Percentiles rank a stretch among this genome's conserved stretches.
phyloP scores from a whole-genome alignment of 2,113 vertebrate species.

The Chloropsis hardwickii region DNA sequence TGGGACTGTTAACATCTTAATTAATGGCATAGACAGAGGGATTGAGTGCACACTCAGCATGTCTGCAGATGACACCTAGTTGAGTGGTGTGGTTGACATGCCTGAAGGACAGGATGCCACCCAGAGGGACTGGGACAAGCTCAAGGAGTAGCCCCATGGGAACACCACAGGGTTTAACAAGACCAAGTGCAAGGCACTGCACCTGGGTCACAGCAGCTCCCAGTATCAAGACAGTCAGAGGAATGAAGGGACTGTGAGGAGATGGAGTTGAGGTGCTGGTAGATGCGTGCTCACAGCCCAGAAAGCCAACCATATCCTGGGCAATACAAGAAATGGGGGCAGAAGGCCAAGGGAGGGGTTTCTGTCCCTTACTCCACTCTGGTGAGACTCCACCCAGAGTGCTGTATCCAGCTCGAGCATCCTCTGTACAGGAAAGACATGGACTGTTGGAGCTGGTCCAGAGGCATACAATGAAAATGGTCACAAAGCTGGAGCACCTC shows the following conservation, averaged over 20 bases:
- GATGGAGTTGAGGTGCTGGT: background rate
- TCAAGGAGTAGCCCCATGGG: background rate
- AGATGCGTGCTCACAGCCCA: background rate
- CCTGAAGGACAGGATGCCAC: background rate
- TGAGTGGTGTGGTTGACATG: background rate
- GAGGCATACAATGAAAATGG: background rate
- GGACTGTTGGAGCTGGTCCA: background rate
- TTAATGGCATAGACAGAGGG: background rate
- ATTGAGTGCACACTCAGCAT: background rate
- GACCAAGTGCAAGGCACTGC: background rate
- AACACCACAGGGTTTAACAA: background rate
- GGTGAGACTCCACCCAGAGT: background rate
- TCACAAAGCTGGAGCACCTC: background rate
- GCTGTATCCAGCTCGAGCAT: background rate
- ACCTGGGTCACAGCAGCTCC: background rate
- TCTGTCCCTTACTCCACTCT: background rate
- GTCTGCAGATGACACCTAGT: background rate
- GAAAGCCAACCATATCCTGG: background rate
- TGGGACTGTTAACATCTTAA: background rate
- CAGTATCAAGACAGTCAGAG: background rate
- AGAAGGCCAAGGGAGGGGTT: background rate
- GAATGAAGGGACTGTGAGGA: background rate
- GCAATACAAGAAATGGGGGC: background rate
- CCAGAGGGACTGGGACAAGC: background rate
- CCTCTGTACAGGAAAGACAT: background rate